Evolutionary conservation across 2,888 invertebrate genomes (phyloP).

Genomic region (Thymelicus acteon): DNA sequence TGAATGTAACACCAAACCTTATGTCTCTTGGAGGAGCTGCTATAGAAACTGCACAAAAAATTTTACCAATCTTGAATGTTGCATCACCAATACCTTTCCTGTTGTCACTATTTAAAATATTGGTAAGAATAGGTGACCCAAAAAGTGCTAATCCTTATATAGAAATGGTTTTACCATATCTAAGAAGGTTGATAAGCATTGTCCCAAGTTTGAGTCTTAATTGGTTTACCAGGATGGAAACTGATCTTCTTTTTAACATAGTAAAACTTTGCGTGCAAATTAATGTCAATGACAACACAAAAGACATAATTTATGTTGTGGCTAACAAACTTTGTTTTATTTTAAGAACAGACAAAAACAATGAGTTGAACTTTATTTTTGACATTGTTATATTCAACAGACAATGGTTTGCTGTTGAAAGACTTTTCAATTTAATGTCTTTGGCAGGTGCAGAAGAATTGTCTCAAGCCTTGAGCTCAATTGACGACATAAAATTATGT

Average conservation of each 20-base stretch:
- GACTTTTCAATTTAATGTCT: constrained; percentile 81
- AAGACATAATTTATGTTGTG: constrained; percentile 81
- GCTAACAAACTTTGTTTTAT: constrained; percentile 86
- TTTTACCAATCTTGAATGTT: constrained; percentile 67
- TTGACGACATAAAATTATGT: constrained; percentile 72
- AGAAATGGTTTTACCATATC: constrained; percentile 67
- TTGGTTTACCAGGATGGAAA: constrained; percentile 88
- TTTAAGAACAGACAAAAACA: constrained; percentile 84
- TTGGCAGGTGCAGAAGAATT: constrained; percentile 72
- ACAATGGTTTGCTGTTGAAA: constrained; percentile 84
- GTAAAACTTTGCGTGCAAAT: constrained; percentile 69
- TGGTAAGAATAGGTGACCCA: constrained; percentile 60
- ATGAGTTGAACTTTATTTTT: constrained; percentile 84
- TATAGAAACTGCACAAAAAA: constrained; percentile 64
- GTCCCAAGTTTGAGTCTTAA: constrained; percentile 77
- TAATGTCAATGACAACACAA: constrained; percentile 70
- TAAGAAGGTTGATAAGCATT: constrained; percentile 64
- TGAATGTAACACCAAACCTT: constrained; percentile 67
- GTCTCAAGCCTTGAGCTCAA: constrained; percentile 64
- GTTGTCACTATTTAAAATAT: constrained; percentile 66
- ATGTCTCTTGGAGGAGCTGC: constrained; percentile 63
- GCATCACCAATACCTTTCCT: constrained; percentile 72
- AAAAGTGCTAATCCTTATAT: constrained; percentile 69
- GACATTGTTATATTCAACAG: constrained; percentile 86
- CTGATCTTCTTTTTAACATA: constrained; percentile 80